Conservation (phyloP, 2,113 vertebrate genomes). For the Panurus biarmicus region DNA sequence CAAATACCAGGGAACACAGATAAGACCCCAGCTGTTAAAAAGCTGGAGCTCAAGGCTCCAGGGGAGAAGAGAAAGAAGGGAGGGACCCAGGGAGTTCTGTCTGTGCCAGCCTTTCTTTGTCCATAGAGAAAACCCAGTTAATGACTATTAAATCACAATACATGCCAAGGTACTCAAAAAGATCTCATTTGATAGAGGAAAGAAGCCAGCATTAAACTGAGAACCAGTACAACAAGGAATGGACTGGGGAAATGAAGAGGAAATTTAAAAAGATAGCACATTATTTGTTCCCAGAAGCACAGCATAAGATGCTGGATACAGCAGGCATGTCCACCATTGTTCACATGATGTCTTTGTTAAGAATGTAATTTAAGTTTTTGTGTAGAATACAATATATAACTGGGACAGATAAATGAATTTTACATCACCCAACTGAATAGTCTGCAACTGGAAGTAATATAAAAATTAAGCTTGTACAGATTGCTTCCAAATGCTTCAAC, state of each 20-base stretch:
- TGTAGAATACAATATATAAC: constrained; percentile 5
- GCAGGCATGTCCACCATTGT: constrained; percentile 12
- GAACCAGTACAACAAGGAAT: constrained; percentile 4
- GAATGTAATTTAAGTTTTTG: constrained; percentile 33
- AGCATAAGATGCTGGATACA: not conserved
- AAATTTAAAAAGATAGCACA: constrained; percentile 15
- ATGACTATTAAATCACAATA: constrained; percentile 28
- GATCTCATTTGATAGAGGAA: constrained; percentile 42
- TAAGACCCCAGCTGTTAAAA: not conserved
- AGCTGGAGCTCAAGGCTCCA: not conserved
- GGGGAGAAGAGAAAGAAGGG: not conserved
- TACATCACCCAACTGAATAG: not conserved
- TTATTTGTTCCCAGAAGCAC: constrained; percentile 19
- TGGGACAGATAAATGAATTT: not conserved
- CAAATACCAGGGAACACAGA: not conserved
- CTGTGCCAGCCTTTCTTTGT: constrained; percentile 2
- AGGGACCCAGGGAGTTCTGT: not conserved
- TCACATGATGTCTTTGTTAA: constrained; percentile 34
- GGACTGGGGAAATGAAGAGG: constrained; percentile 8
- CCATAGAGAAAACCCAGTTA: constrained; percentile 3
- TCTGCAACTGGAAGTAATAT: not conserved
- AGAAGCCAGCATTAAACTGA: constrained; percentile 20
- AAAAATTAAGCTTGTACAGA: not conserved
- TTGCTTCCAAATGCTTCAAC: not conserved
- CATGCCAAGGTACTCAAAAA: constrained; percentile 21